Evolutionary conservation across 2,888 invertebrate genomes (phyloP).

Genomic region (Tipula vernalis): DNA sequence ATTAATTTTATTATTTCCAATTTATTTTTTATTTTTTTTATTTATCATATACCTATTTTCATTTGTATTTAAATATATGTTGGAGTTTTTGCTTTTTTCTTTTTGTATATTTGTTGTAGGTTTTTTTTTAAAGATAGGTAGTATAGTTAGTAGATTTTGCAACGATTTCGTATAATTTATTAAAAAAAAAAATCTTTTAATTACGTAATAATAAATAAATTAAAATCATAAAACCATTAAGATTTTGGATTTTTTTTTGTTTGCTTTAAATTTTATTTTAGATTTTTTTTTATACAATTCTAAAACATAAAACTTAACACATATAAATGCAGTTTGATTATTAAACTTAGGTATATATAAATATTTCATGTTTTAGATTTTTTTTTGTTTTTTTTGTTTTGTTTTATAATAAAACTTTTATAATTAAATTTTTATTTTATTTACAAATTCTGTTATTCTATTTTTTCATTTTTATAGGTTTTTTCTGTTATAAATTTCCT

Average conservation of each 20-base stretch:
- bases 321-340: constrained; percentile 4
- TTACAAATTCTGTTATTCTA: constrained; percentile 4
- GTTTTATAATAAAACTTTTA: background rate
- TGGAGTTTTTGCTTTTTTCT: background rate
- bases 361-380: background rate
- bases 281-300: background rate
- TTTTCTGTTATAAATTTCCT: background rate
- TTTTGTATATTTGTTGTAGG: background rate
- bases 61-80: background rate
- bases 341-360: background rate
- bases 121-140: background rate
- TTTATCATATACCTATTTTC: background rate
- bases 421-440: background rate
- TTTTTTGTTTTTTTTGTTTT: background rate
- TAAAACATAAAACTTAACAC: background rate
- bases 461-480: background rate
- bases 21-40: background rate
- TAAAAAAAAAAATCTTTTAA: background rate
- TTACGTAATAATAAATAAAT: background rate
- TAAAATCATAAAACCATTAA: background rate
- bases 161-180: background rate
- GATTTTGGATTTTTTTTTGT: background rate
- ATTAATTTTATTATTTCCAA: background rate
- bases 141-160: background rate
- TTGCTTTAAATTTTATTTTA: background rate